Percentiles rank a stretch among this genome's conserved stretches.
These are phyloP conservation scores for Pteria penguin DNA, from an alignment of 2,888 invertebrate genomes.

Conservation along the genomic window DNA sequence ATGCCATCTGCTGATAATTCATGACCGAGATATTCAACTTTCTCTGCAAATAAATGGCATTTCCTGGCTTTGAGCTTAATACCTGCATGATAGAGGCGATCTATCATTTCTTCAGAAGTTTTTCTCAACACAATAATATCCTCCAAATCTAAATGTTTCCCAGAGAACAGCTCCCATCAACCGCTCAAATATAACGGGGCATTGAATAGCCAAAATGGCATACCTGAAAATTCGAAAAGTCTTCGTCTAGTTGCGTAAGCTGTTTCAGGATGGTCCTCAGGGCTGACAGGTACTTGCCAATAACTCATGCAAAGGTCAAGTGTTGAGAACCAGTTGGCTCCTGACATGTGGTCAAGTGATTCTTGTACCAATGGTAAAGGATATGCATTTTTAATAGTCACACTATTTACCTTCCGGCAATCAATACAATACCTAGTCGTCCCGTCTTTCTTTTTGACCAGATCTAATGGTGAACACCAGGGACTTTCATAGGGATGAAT, in stretches of 20 bases:
- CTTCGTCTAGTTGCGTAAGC: constrained; percentile 23
- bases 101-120: constrained; percentile 32
- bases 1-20: neutral
- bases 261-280: neutral
- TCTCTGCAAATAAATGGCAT: no score
- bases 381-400: neutral
- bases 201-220: constrained; percentile 44
- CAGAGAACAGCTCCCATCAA: constrained; percentile 34
- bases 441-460: neutral
- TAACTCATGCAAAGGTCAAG: neutral
- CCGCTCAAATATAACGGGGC: constrained; percentile 41
- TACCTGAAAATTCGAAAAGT: constrained; percentile 35
- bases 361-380: neutral
- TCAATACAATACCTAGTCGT: neutral
- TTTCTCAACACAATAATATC: constrained; percentile 36
- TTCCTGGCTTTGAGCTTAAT: constrained; percentile 46
- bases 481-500: no score
- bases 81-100: constrained; percentile 32
- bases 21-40: no score
- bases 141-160: constrained; percentile 37
- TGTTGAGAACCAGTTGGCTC: no score
- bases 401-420: neutral
- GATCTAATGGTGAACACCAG: no score
- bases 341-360: no score
- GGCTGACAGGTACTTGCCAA: neutral